Conservation (phyloP, 1,140 invertebrate genomes). For the Aphidius ervi region DNA sequence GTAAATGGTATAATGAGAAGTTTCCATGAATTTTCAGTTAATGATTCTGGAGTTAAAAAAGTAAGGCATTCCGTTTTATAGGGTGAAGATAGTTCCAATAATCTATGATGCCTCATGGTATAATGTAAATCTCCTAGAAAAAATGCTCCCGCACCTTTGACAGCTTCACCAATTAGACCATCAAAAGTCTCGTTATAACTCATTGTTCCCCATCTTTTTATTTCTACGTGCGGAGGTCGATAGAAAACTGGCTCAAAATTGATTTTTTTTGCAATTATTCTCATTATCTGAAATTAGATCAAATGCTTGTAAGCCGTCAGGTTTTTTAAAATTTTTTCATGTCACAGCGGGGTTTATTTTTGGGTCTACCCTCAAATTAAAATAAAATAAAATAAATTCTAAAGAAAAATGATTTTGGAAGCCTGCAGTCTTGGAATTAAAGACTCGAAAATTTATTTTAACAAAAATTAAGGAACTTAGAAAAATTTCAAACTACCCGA, state of each 20-base stretch:
- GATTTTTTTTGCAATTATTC: conserved; percentile 62
- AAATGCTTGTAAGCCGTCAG: too few species aligned
- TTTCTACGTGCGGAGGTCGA: conserved; percentile 55
- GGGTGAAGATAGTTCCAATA: conserved; percentile 72
- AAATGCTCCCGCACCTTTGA: conserved; percentile 63
- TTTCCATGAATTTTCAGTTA: conserved; percentile 76
- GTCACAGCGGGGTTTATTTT: too few species aligned
- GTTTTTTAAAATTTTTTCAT: too few species aligned
- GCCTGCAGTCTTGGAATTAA: too few species aligned
- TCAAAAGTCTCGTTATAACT: conserved; percentile 60
- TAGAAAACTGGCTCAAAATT: conserved; percentile 68
- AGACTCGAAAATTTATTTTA: too few species aligned
- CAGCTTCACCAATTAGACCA: conserved; percentile 69
- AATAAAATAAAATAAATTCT: too few species aligned
- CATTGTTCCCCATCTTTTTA: conserved; percentile 63
- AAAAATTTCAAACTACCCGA: too few species aligned
- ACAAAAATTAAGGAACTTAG: too few species aligned
- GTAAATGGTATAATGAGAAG: conserved; percentile 75
- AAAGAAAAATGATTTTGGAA: too few species aligned
- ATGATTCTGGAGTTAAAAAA: conserved; percentile 74
- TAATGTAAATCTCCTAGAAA: conserved; percentile 76
- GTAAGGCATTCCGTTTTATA: conserved; percentile 78
- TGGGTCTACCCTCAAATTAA: too few species aligned
- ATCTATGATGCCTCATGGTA: conserved; percentile 61
- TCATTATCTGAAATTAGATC: conserved; percentile 58